Percentiles rank a stretch among this genome's conserved stretches.
phyloP scores from a whole-genome alignment of 2,797 vertebrate species.

The Threskiornis aethiopicus region DNA sequence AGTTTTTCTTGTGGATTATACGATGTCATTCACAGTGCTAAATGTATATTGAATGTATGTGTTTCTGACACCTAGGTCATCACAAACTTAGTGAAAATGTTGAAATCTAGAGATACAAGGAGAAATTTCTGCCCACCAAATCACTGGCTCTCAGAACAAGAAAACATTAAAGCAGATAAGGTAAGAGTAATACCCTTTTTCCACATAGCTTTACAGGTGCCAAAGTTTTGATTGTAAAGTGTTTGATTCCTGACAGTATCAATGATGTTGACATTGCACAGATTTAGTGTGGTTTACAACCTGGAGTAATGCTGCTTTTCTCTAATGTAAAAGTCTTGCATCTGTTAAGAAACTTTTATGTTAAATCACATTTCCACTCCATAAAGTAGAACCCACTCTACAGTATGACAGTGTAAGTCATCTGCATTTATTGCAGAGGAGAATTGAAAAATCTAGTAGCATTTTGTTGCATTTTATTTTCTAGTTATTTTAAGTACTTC shows the following conservation, averaged over 20 bases:
- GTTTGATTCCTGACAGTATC: not conserved
- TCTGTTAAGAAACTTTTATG: not conserved
- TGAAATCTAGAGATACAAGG: constrained; percentile 95
- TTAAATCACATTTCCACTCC: not conserved
- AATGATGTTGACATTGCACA: not conserved
- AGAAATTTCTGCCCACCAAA: constrained; percentile 92
- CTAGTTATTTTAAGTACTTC: not conserved
- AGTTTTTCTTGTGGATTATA: not conserved
- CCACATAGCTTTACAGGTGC: not conserved
- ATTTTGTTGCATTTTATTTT: not conserved
- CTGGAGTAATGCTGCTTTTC: not conserved
- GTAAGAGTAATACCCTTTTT: constrained; percentile 65
- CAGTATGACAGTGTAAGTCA: not conserved
- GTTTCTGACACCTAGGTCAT: constrained; percentile 82
- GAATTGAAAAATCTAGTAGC: not conserved
- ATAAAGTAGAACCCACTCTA: not conserved
- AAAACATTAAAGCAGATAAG: constrained; percentile 97
- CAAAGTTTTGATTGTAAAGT: not conserved
- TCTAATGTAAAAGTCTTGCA: not conserved
- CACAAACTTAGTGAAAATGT: constrained; percentile 98
- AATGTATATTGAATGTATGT: not conserved
- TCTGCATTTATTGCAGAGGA: not conserved
- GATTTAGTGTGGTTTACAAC: not conserved
- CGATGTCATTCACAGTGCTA: not conserved
- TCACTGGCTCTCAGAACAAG: constrained; percentile 96